phyloP scores from a whole-genome alignment of 2,113 vertebrate genomes.

The Carettochelys insculpta region DNA sequence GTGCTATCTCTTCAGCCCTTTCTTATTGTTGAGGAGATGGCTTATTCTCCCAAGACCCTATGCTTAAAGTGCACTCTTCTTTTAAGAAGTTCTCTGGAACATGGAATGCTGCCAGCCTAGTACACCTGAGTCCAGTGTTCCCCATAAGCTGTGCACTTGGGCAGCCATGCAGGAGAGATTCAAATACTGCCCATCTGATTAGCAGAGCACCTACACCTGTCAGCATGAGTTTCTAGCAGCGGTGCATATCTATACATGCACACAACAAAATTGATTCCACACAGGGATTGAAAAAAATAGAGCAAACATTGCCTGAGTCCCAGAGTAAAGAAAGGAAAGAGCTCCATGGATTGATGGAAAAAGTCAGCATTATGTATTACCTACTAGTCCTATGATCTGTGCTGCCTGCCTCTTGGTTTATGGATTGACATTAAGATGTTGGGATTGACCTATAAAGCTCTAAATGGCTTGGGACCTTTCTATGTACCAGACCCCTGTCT shows the following conservation, averaged over 20 bases:
- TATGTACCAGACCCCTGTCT: not conserved
- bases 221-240: too few species aligned
- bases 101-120: not conserved
- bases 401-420: not conserved
- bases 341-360: not conserved
- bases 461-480: not conserved
- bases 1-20: not conserved
- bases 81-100: not conserved
- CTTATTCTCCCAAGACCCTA: not conserved
- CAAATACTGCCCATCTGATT: too few species aligned
- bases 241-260: too few species aligned
- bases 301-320: too few species aligned
- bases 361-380: rapidly evolving
- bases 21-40: not conserved
- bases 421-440: not conserved
- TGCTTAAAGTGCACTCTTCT: not conserved
- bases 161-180: too few species aligned
- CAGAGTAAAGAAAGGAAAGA: rapidly evolving
- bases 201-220: too few species aligned
- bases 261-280: too few species aligned
- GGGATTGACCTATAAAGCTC: not conserved
- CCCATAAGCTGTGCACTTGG: too few species aligned
- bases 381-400: not conserved
- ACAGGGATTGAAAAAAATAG: too few species aligned
- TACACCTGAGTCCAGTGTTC: too few species aligned